Evolutionary conservation across 2,888 invertebrate genomes (phyloP).

Genomic region (Meganola albula): DNA sequence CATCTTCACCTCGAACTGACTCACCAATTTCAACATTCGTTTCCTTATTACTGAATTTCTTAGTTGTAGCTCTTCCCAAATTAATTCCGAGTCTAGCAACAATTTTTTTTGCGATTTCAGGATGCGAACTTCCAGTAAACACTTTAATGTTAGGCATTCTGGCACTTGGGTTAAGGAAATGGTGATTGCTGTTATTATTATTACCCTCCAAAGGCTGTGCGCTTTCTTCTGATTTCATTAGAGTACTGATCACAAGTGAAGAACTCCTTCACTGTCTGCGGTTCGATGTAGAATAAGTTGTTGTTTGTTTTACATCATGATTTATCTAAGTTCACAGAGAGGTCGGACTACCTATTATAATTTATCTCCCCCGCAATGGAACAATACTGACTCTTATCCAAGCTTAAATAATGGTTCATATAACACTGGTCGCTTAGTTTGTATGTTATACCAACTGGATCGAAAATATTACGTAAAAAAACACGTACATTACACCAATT

Average conservation of each 20-base stretch:
- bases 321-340: constrained; percentile 61
- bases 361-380: constrained; percentile 48
- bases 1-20: constrained; percentile 94
- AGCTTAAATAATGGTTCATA: constrained; percentile 20
- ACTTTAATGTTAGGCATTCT: constrained; percentile 99
- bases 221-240: constrained; percentile 52
- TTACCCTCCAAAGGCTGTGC: constrained; percentile 28
- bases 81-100: constrained; percentile 95
- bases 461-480: constrained; percentile 18
- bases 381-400: constrained; percentile 39
- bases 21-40: constrained; percentile 96
- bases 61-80: constrained; percentile 97
- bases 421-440: constrained; percentile 24
- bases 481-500: constrained; percentile 14
- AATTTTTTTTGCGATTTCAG: constrained; percentile 96
- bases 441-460: constrained; percentile 18
- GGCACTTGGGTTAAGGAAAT: constrained; percentile 42
- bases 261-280: constrained; percentile 38
- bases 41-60: constrained; percentile 99
- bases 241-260: constrained; percentile 33
- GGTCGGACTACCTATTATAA: constrained; percentile 53
- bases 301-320: constrained; percentile 43
- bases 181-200: constrained; percentile 21
- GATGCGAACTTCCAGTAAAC: constrained; percentile 98
- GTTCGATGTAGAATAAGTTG: constrained; percentile 41